Evolutionary conservation across 2,113 vertebrate genomes (phyloP), one percentile per base, ranked within the genome.

Genomic region (Girardinichthys multiradiatus): DNA sequence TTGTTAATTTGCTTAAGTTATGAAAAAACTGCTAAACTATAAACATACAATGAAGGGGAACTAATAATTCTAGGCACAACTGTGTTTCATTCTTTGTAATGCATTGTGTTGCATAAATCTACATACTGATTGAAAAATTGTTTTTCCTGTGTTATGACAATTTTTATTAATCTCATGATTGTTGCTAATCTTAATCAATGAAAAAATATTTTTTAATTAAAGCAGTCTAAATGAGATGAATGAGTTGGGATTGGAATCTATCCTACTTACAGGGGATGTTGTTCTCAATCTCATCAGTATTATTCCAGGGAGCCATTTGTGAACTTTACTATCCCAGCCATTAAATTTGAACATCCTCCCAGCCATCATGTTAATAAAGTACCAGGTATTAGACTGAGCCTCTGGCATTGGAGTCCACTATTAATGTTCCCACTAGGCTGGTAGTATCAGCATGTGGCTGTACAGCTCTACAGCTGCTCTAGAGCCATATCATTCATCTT

Each of bases 331-430:
- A 62, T 71, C 64, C 57, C 54, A 24, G 66, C 70, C 59, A 61
- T 88, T 84, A 72, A 37, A 82, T 78, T 27, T 65, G 65, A 82
- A 78, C 64, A 66, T 72, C 69, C 64, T 51, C 77, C 67, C 70
- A 19, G 65, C 61, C 61, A 64, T 85, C 69, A 78, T 64, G 66
- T 77, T 87, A 86, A 83, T 85, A 82, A 77, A 87, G 63, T 51
- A 72, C 9, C 13, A 77, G 59, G 77, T 80, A 81, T 54, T 85
- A 64, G 71, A 80, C 74, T 80, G 27, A 70, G 57, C 76, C 69
- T 19, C 59, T 61, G 65, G 72, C 79, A 75, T 64, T 62, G 3
- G 24, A 68, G 48, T 73, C 58, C 59, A 33, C 64, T 39, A 39
- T 79, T 76, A 85, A 86, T 79, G 70, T 45, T 79, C 74, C 85